Conservation (phyloP, 2,797 vertebrate species). For the Graptemys geographica region DNA sequence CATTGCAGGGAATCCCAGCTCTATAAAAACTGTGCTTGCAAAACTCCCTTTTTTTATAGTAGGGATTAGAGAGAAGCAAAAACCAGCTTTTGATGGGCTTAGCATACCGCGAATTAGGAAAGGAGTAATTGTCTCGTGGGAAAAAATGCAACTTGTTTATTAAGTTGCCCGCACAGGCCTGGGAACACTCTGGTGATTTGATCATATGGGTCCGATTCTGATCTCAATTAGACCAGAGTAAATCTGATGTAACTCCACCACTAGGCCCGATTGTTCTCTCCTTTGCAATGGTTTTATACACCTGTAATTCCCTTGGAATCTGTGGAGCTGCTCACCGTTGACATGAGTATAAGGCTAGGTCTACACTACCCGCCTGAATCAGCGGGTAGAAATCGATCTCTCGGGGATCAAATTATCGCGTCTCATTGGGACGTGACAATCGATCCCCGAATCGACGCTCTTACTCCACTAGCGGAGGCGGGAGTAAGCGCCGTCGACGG, state of each 20-base stretch:
- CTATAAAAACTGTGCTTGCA: slow-evolving; percentile 22
- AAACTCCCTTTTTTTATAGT: slow-evolving; percentile 3
- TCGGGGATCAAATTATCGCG: no score
- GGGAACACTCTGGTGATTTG: neutral
- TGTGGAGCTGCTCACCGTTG: neutral
- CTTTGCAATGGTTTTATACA: neutral
- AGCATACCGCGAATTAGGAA: neutral
- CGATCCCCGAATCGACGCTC: no score
- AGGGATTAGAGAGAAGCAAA: neutral
- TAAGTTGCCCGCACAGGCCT: neutral
- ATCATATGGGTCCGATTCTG: neutral
- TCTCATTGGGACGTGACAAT: no score
- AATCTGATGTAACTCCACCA: neutral
- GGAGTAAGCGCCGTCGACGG: no score
- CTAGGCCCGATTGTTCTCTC: neutral
- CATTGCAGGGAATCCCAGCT: neutral
- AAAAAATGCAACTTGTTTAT: neutral
- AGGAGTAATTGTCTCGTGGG: neutral
- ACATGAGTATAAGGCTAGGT: neutral
- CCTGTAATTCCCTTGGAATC: neutral
- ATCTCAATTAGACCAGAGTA: neutral
- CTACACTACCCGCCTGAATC: no score
- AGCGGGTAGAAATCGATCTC: no score
- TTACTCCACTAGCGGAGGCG: no score
- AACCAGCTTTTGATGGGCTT: neutral